Conservation (phyloP, 1,140 invertebrate genomes). For the Diorhabda sublineata region DNA sequence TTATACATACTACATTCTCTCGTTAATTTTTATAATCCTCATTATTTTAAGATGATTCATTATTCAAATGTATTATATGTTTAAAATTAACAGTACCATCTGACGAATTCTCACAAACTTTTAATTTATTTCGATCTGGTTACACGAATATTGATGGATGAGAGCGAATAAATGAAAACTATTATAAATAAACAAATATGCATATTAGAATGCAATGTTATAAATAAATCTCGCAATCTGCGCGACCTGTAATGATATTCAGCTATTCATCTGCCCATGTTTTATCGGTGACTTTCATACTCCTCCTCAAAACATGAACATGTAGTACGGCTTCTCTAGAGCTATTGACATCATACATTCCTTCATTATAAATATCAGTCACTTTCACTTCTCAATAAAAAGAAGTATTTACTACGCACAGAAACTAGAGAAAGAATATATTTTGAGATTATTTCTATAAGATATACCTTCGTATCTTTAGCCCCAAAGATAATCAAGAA, state of each 20-base stretch:
- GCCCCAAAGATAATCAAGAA: background rate
- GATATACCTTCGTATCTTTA: background rate
- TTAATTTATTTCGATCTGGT: background rate
- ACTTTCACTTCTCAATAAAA: background rate
- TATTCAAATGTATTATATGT: no score
- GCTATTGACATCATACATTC: background rate
- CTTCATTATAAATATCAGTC: background rate
- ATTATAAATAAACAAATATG: background rate
- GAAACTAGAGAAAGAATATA: background rate
- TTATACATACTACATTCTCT: no score
- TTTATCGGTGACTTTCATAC: conserved; percentile 1
- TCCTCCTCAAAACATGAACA: background rate
- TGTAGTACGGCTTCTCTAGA: background rate
- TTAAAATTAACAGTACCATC: no score
- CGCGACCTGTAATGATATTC: background rate
- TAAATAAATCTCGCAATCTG: background rate
- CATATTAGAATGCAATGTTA: background rate
- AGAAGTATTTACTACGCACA: background rate
- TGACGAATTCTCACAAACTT: background rate
- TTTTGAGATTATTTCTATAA: background rate
- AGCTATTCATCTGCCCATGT: background rate
- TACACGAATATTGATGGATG: background rate
- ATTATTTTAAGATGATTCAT: no score
- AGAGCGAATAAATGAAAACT: background rate
- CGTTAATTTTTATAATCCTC: no score